These are phyloP conservation scores for Thymelicus lineola DNA, from an alignment of 2,888 invertebrate species.

Conservation along the genomic window DNA sequence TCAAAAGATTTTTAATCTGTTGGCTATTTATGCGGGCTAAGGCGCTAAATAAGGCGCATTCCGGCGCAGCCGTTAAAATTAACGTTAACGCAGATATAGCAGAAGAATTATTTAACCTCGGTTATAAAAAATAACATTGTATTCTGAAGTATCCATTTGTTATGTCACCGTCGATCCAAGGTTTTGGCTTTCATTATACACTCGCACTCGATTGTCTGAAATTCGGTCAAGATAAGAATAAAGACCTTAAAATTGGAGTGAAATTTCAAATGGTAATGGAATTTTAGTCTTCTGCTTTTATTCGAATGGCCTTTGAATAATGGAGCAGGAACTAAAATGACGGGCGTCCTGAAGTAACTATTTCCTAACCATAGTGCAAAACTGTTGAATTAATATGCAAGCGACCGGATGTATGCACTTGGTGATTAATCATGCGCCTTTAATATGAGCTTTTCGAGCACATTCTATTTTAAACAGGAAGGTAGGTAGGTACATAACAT, in stretches of 20 bases:
- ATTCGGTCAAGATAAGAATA: conserved; percentile 8
- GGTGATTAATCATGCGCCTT: conserved; percentile 5
- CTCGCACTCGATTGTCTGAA: neutral
- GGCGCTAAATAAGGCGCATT: too few species aligned
- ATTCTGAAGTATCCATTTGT: neutral
- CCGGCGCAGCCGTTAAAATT: too few species aligned
- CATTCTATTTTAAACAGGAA: neutral
- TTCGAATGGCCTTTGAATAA: neutral
- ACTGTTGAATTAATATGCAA: conserved; percentile 11
- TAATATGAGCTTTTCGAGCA: neutral
- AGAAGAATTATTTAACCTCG: too few species aligned
- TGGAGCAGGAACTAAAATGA: conserved; percentile 12
- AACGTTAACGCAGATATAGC: too few species aligned
- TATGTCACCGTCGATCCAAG: neutral
- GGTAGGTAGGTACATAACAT: too few species aligned
- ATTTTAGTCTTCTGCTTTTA: neutral
- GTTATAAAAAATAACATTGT: neutral
- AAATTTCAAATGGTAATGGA: conserved; percentile 2
- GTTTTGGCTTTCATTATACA: neutral
- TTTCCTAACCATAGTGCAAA: neutral
- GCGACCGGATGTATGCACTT: conserved; percentile 8
- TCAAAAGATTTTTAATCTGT: too few species aligned
- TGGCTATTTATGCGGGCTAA: too few species aligned
- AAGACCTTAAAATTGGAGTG: neutral
- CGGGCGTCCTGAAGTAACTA: neutral